A percentile compares a stretch with the other conserved stretches of the same genome.
phyloP scores from a whole-genome alignment of 2,113 vertebrate genomes.

The Nibea coibor region DNA sequence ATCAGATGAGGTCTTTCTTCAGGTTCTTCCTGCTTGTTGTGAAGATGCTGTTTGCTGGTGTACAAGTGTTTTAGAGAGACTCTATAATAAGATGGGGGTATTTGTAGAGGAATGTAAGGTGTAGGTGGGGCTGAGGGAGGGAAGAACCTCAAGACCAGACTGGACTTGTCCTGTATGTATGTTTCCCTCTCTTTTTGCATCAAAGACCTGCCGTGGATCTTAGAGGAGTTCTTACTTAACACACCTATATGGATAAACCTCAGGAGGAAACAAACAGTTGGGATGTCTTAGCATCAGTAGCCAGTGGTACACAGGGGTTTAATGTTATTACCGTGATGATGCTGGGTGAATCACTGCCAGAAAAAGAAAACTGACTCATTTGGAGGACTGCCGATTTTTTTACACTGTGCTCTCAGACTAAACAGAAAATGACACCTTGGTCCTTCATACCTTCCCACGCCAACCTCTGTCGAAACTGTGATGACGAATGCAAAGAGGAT shows the following conservation, averaged over 20 bases:
- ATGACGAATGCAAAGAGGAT: constrained; percentile 23
- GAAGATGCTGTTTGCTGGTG: constrained; percentile 34
- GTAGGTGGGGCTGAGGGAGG: constrained; percentile 53
- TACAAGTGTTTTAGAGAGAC: background rate
- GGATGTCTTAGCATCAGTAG: background rate
- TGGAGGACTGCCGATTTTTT: background rate
- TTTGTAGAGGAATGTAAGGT: constrained; percentile 77
- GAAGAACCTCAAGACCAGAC: constrained; percentile 67
- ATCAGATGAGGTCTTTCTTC: background rate
- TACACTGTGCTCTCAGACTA: background rate
- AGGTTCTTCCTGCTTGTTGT: constrained; percentile 8
- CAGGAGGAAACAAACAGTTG: background rate
- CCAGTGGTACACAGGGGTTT: background rate
- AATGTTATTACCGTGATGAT: constrained; percentile 4
- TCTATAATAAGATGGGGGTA: constrained; percentile 26
- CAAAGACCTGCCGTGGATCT: constrained; percentile 2
- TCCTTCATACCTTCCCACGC: constrained; percentile 15
- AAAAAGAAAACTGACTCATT: constrained; percentile 45
- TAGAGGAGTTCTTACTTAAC: background rate
- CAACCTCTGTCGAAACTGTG: constrained; percentile 61
- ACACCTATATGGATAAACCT: background rate
- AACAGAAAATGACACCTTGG: constrained; percentile 23
- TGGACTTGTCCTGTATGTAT: constrained; percentile 62
- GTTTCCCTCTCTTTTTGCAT: constrained; percentile 38
- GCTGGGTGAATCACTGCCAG: background rate